A percentile compares a stretch with the other conserved stretches of the same genome.
These are phyloP conservation scores for Exocentrus adspersus DNA, from an alignment of 2,888 invertebrate genomes.

Conservation along the genomic window DNA sequence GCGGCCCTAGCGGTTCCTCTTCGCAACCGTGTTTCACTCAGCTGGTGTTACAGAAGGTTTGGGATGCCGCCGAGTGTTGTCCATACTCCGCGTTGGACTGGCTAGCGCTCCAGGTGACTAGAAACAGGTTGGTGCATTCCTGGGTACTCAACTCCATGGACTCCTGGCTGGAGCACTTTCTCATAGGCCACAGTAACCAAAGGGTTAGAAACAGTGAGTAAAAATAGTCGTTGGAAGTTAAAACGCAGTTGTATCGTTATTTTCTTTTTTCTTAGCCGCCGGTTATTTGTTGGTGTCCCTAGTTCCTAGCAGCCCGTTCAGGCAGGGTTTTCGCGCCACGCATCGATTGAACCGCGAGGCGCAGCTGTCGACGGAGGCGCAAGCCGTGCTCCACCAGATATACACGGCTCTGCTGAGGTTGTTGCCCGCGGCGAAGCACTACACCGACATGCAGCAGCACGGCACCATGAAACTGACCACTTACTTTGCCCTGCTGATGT, in stretches of 20 bases:
- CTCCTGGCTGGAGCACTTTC: conserved; percentile 89
- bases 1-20: conserved; percentile 70
- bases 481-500: conserved; percentile 91
- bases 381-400: conserved; percentile 71
- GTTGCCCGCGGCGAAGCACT: conserved; percentile 84
- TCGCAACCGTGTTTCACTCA: conserved; percentile 93
- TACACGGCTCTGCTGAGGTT: conserved; percentile 80
- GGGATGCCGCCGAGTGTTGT: conserved; percentile 91
- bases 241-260: too few species aligned
- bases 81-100: conserved; percentile 93
- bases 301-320: conserved; percentile 90
- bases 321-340: conserved; percentile 83
- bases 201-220: conserved; percentile 81
- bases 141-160: conserved; percentile 94
- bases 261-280: conserved; percentile 71
- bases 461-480: conserved; percentile 92
- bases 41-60: conserved; percentile 85
- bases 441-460: conserved; percentile 86
- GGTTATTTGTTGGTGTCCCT: conserved; percentile 89
- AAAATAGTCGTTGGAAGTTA: neutral
- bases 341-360: conserved; percentile 64
- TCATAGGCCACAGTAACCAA: conserved; percentile 86
- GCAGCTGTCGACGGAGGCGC: conserved; percentile 68
- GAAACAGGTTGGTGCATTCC: conserved; percentile 89
- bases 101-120: conserved; percentile 84